Conservation (phyloP, 2,113 vertebrate species). For the Chionomys nivalis region DNA sequence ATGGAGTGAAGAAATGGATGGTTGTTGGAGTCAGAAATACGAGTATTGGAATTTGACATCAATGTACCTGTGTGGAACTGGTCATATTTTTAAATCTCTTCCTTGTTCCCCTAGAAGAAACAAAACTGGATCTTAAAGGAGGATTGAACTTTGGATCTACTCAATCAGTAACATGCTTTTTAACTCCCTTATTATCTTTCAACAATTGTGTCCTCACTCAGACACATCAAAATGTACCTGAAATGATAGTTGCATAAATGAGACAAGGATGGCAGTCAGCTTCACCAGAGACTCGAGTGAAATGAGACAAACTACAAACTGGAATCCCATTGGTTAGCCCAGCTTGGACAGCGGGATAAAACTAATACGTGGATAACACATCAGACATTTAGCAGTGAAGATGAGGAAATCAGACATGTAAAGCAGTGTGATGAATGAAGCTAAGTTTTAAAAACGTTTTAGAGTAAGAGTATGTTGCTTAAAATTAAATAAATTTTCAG, state of each 20-base stretch:
- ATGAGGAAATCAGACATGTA: not conserved
- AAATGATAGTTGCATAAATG: not conserved
- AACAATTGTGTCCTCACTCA: not conserved
- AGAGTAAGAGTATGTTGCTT: not conserved
- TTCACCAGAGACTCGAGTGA: not conserved
- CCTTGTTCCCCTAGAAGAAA: not conserved
- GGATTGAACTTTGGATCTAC: not conserved
- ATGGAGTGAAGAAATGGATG: not conserved
- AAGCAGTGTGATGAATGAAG: not conserved
- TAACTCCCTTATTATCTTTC: not conserved
- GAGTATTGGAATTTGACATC: not conserved
- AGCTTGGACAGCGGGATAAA: not conserved
- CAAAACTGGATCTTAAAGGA: not conserved
- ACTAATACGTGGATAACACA: not conserved
- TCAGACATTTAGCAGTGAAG: not conserved
- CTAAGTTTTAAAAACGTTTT: not conserved
- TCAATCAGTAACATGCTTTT: not conserved
- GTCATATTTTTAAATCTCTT: not conserved
- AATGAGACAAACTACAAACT: not conserved
- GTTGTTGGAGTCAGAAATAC: not conserved
- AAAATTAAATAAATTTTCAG: conserved; percentile 43
- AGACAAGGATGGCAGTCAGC: not conserved
- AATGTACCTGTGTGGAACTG: not conserved
- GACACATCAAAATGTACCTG: not conserved
- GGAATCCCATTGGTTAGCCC: not conserved